These are phyloP conservation scores for Pediacus dermestoides DNA, from an alignment of 2,888 invertebrate genomes.

Conservation along the genomic window DNA sequence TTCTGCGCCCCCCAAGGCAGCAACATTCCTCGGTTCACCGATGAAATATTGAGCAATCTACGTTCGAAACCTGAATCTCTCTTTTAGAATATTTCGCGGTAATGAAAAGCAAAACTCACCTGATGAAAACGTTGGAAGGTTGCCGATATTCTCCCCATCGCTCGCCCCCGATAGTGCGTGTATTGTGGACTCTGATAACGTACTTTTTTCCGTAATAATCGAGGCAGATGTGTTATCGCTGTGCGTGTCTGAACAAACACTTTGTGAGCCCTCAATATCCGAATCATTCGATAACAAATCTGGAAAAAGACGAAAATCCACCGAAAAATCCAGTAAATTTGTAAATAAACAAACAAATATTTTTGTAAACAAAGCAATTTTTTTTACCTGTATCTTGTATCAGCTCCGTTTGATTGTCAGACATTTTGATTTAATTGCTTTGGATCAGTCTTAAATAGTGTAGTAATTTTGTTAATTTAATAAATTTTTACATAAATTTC, in stretches of 20 bases:
- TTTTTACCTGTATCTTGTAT: conserved; percentile 23
- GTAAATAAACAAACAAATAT: neutral
- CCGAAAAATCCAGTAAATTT: neutral
- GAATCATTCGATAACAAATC: conserved; percentile 42
- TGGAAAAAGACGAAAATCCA: conserved; percentile 16
- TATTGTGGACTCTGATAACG: conserved; percentile 41
- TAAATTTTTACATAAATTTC: no score
- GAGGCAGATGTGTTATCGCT: conserved; percentile 48
- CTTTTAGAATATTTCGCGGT: neutral
- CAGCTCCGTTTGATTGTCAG: conserved; percentile 21
- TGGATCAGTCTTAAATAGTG: no score
- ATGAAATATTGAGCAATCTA: conserved; percentile 20
- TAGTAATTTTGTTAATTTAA: no score
- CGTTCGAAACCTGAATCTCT: conserved; percentile 28
- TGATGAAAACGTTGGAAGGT: conserved; percentile 23
- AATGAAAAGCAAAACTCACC: conserved; percentile 21
- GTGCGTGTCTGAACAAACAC: conserved; percentile 47
- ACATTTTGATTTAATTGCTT: conserved; percentile 18
- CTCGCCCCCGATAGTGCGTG: conserved; percentile 37
- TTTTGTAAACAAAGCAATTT: neutral
- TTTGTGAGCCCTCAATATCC: conserved; percentile 46
- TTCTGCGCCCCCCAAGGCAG: conserved; percentile 84
- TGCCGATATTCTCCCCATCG: conserved; percentile 28
- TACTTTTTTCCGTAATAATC: conserved; percentile 44
- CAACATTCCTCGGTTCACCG: conserved; percentile 55